Percentiles rank a stretch among this genome's conserved stretches.
These are phyloP conservation scores for Macrophya annulata DNA, from an alignment of 2,888 invertebrate species.

Conservation along the genomic window DNA sequence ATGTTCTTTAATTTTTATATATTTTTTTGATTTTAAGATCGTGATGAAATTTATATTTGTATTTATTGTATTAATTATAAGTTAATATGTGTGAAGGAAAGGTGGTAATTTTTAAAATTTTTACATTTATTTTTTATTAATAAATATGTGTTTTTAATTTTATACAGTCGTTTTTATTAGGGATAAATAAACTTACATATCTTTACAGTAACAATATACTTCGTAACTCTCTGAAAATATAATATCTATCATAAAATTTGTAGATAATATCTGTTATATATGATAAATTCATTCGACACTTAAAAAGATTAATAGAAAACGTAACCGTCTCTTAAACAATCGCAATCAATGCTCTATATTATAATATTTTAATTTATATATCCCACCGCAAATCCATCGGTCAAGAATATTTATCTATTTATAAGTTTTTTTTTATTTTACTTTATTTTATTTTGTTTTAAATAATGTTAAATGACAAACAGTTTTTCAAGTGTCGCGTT, in stretches of 20 bases:
- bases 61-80: not conserved
- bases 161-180: constrained; percentile 75
- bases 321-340: constrained; percentile 56
- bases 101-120: too few relatives aligned
- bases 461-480: constrained; percentile 27
- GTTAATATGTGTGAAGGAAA: too few relatives aligned
- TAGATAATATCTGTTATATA: constrained; percentile 59
- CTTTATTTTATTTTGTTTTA: not conserved
- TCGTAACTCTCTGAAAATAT: constrained; percentile 78
- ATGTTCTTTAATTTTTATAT: too few relatives aligned
- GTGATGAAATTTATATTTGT: too few relatives aligned
- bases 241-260: constrained; percentile 74
- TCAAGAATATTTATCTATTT: not conserved
- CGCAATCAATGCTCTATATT: constrained; percentile 52
- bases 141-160: constrained; percentile 39
- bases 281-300: constrained; percentile 56
- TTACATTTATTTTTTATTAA: too few relatives aligned
- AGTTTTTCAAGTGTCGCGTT: constrained; percentile 15
- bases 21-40: too few relatives aligned
- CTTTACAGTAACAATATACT: constrained; percentile 78
- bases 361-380: constrained; percentile 40
- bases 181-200: constrained; percentile 80
- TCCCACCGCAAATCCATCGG: not conserved
- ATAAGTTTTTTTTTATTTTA: not conserved
- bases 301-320: constrained; percentile 61